Evolutionary conservation across 2,113 vertebrate genomes (phyloP).

Genomic region (Alosa alosa): DNA sequence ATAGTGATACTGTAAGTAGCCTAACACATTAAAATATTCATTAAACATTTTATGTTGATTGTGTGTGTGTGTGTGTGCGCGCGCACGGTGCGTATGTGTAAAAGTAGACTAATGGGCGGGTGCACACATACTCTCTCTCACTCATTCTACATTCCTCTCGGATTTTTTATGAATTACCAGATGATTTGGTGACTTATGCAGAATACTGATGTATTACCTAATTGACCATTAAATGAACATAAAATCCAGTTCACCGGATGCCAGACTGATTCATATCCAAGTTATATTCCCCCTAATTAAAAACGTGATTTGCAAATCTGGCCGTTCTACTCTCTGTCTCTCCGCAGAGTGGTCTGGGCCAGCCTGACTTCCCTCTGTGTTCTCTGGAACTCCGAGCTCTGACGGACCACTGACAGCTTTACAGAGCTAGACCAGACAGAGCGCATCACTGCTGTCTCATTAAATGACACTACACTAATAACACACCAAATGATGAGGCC

Average conservation of each 20-base stretch:
- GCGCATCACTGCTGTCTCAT: slow-evolving; percentile 31
- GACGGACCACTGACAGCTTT: slow-evolving; percentile 35
- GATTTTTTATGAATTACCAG: neutral
- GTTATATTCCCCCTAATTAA: neutral
- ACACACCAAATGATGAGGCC: slow-evolving; percentile 20
- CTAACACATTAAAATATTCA: neutral
- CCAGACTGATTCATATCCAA: neutral
- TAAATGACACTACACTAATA: slow-evolving; percentile 39
- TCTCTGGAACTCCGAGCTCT: neutral
- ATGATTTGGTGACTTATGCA: neutral
- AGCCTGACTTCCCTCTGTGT: neutral
- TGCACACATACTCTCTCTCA: neutral
- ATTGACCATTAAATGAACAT: neutral
- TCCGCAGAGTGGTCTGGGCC: neutral
- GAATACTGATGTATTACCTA: neutral
- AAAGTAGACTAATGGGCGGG: neutral
- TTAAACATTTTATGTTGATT: neutral
- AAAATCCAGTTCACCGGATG: neutral
- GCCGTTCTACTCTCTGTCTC: neutral
- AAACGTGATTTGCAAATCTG: neutral
- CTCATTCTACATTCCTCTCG: neutral
- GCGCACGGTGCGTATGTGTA: neutral
- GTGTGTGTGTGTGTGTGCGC: neutral
- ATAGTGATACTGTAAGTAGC: neutral
- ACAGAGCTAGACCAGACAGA: slow-evolving; percentile 38